These are phyloP conservation scores for Pycnonotus jocosus DNA, from an alignment of 2,113 vertebrate genomes.

Conservation along the genomic window DNA sequence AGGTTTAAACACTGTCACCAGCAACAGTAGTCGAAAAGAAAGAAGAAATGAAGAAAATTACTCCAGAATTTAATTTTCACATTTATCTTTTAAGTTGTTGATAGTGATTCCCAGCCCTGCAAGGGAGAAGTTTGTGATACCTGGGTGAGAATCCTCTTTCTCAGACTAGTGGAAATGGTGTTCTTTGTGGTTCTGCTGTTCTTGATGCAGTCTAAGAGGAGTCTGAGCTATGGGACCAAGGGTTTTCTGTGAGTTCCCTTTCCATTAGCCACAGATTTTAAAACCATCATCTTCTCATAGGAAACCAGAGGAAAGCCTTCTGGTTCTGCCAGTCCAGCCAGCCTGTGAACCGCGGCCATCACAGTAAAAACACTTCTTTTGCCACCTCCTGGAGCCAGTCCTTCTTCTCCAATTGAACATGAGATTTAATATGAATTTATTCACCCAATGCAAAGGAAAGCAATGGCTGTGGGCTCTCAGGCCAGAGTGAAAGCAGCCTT, in stretches of 20 bases:
- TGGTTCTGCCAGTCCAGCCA: background rate
- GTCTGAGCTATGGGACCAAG: background rate
- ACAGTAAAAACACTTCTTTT: background rate
- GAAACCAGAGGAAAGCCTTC: background rate
- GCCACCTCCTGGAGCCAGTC: background rate
- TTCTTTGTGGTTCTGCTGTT: background rate
- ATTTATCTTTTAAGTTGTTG: background rate
- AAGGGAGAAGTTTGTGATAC: background rate
- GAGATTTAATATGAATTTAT: background rate
- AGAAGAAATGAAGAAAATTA: background rate
- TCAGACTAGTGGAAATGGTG: background rate
- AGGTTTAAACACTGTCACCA: background rate
- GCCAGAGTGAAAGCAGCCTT: background rate
- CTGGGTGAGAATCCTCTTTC: background rate
- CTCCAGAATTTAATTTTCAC: background rate
- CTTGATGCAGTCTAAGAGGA: background rate
- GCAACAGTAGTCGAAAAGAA: background rate
- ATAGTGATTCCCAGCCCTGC: background rate
- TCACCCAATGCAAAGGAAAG: background rate
- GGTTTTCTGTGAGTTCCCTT: background rate
- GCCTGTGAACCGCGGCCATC: background rate
- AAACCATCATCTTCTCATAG: background rate
- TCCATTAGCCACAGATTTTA: background rate
- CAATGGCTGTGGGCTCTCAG: background rate
- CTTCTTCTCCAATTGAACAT: background rate